A percentile compares a stretch with the other conserved stretches of the same genome.
phyloP scores from a whole-genome alignment of 2,888 invertebrate genomes.

The Meiosimyza platycephala region DNA sequence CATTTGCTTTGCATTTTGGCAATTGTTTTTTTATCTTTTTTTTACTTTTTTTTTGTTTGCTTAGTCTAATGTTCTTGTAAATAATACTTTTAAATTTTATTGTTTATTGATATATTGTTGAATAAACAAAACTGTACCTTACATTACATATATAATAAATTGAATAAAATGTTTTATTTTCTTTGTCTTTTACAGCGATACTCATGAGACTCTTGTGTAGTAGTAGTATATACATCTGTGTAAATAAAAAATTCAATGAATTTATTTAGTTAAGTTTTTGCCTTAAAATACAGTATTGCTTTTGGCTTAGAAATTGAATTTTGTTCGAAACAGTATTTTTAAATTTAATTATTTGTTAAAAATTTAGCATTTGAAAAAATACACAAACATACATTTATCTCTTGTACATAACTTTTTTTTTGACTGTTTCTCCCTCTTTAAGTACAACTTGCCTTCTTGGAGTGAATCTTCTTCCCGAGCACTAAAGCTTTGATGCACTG shows the following conservation, averaged over 20 bases:
- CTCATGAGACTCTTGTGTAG: conserved; percentile 25
- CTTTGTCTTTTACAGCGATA: conserved; percentile 23
- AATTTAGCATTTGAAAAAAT: no score
- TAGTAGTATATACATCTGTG: background rate
- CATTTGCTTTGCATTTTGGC: conserved; percentile 2
- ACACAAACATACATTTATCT: no score
- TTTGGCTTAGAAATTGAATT: no score
- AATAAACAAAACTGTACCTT: conserved; percentile 23
- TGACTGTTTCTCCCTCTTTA: no score
- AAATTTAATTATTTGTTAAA: no score
- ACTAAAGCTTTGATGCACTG: no score
- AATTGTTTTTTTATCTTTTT: background rate
- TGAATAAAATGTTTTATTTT: conserved; percentile 9
- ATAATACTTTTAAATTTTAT: background rate
- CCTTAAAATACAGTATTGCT: no score
- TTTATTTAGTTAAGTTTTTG: background rate
- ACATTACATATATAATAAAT: background rate
- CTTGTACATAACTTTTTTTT: no score
- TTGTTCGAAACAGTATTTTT: no score
- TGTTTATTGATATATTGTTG: background rate
- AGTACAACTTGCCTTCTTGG: no score
- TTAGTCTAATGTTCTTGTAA: no score
- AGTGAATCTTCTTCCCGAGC: no score
- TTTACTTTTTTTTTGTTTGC: background rate
- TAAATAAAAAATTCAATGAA: background rate